Evolutionary conservation across 1,140 invertebrate genomes (phyloP).

Genomic region (Danaus plexippus): DNA sequence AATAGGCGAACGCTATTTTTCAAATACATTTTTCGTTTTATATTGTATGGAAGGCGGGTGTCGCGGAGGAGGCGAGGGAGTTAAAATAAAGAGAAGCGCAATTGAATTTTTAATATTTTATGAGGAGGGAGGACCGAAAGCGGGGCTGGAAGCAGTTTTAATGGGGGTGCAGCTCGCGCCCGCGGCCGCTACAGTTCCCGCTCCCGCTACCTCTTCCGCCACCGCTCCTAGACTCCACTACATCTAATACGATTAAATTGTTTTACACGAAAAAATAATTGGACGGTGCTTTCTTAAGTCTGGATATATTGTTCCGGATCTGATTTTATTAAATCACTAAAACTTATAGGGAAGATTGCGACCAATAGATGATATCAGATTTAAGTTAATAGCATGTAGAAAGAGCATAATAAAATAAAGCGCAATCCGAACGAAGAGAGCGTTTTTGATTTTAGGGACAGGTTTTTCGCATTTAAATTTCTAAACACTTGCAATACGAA

Average conservation of each 20-base stretch:
- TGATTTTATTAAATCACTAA: too few relatives aligned
- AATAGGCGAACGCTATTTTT: slow-evolving; percentile 70
- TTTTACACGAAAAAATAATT: too few relatives aligned
- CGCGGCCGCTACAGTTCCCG: slow-evolving; percentile 16
- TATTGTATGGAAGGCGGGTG: slow-evolving; percentile 61
- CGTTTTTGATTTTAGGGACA: slow-evolving; percentile 15
- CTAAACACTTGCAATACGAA: slow-evolving; percentile 30
- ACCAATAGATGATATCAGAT: too few relatives aligned
- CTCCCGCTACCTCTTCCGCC: slow-evolving; percentile 6
- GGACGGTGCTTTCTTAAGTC: too few relatives aligned
- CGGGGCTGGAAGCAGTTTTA: slow-evolving; percentile 59
- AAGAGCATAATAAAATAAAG: slow-evolving; percentile 12
- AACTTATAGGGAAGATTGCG: too few relatives aligned
- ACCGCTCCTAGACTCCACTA: not conserved
- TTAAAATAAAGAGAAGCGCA: slow-evolving; percentile 73
- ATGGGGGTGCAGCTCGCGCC: slow-evolving; percentile 51
- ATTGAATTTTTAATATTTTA: slow-evolving; percentile 75
- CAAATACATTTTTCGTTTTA: slow-evolving; percentile 73
- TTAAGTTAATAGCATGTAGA: not conserved
- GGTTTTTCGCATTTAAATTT: slow-evolving; percentile 30
- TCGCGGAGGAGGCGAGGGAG: slow-evolving; percentile 51
- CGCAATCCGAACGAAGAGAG: slow-evolving; percentile 1
- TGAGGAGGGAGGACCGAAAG: slow-evolving; percentile 58
- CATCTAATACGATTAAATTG: too few relatives aligned
- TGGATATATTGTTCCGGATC: too few relatives aligned